phyloP scores from a whole-genome alignment of 2,888 invertebrate species.

The Rotaria sp. region DNA sequence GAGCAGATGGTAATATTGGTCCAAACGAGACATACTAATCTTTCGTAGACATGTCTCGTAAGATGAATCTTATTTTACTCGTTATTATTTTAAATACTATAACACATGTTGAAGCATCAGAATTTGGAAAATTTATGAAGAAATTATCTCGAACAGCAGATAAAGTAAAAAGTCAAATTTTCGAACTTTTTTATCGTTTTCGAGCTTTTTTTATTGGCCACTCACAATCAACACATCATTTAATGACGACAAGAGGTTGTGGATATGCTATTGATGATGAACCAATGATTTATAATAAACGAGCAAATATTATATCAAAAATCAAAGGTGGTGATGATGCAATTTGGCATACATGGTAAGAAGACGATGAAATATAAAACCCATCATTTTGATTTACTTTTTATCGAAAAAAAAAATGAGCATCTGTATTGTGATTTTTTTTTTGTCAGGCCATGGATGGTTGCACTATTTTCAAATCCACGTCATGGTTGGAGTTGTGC shows the following conservation, averaged over 20 bases:
- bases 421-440: no score
- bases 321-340: slow-evolving; percentile 23
- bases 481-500: slow-evolving; percentile 16
- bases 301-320: not conserved
- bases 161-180: not conserved
- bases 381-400: no score
- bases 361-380: no score
- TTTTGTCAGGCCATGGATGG: slow-evolving; percentile 27
- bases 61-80: not conserved
- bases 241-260: not conserved
- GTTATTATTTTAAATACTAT: not conserved
- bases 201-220: not conserved
- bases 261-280: not conserved
- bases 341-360: slow-evolving; percentile 23
- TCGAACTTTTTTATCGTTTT: not conserved
- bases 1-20: not conserved
- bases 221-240: not conserved
- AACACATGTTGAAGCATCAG: not conserved
- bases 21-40: not conserved
- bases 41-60: not conserved
- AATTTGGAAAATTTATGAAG: no score
- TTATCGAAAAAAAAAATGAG: no score
- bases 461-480: not conserved
- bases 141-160: not conserved
- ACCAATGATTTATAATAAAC: not conserved